These are phyloP conservation scores for Pantherophis guttatus DNA, from an alignment of 2,113 vertebrate species.

Conservation along the genomic window DNA sequence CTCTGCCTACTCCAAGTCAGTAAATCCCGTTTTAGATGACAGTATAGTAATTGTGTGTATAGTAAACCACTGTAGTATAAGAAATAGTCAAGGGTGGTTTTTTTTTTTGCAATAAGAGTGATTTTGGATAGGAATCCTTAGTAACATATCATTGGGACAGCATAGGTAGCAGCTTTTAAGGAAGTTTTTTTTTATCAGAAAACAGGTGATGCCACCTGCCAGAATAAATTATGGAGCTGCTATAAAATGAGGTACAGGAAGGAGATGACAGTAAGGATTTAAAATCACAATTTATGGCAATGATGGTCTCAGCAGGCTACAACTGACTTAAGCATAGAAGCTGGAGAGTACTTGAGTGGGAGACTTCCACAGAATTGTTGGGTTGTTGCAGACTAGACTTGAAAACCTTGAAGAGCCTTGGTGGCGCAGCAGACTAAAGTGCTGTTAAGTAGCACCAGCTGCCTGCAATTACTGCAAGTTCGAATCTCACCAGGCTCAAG, in stretches of 20 bases:
- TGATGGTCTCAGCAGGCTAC: not conserved
- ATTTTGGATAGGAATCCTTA: not conserved
- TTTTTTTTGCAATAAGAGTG: not conserved
- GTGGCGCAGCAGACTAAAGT: no score
- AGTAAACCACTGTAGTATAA: not conserved
- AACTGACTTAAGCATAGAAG: not conserved
- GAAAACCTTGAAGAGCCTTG: no score
- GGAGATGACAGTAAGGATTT: not conserved
- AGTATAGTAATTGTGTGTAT: not conserved
- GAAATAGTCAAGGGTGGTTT: not conserved
- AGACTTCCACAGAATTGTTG: not conserved
- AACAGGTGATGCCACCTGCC: not conserved
- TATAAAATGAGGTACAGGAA: not conserved
- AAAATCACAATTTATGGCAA: not conserved
- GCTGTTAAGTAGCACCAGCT: no score
- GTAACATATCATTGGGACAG: not conserved
- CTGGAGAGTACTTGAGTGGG: not conserved
- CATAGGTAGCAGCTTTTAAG: not conserved
- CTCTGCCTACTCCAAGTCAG: not conserved
- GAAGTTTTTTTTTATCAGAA: not conserved
- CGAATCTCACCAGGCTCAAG: no score
- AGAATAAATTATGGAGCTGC: not conserved
- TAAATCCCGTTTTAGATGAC: not conserved
- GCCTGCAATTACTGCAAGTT: no score
- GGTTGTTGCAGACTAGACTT: not conserved